A percentile compares a stretch with the other conserved stretches of the same genome.
Evolutionary conservation across 2,888 invertebrate species (phyloP).

Genomic region (Nudaria mundana): DNA sequence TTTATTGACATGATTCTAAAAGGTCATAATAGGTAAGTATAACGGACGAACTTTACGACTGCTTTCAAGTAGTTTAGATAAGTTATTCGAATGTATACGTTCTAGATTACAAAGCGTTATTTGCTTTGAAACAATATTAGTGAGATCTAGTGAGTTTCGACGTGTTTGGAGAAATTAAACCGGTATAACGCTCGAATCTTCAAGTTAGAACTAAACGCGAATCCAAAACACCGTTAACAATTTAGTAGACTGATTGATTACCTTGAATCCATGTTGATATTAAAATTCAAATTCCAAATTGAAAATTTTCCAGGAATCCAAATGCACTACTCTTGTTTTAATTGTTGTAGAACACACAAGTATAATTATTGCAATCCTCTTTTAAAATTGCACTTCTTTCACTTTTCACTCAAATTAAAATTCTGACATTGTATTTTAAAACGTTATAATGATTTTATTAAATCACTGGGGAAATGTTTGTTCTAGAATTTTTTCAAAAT

Average conservation of each 20-base stretch:
- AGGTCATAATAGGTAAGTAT: too few relatives aligned
- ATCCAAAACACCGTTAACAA: constrained; percentile 12
- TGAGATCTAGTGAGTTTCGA: constrained; percentile 1
- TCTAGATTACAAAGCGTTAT: neutral
- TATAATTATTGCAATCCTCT: constrained; percentile 21
- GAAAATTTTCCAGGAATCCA: constrained; percentile 14
- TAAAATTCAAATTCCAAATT: constrained; percentile 22
- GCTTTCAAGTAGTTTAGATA: neutral
- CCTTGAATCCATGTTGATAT: constrained; percentile 62
- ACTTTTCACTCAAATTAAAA: constrained; percentile 24
- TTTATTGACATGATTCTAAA: too few relatives aligned
- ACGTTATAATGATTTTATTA: constrained; percentile 1
- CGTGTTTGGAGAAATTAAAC: constrained; percentile 27
- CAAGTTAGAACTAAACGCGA: too few relatives aligned
- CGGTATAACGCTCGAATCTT: constrained; percentile 17
- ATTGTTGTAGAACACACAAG: constrained; percentile 9
- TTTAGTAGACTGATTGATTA: constrained; percentile 46
- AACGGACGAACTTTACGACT: too few relatives aligned
- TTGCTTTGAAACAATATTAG: constrained; percentile 2
- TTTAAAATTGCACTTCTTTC: constrained; percentile 45
- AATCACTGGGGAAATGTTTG: constrained; percentile 20
- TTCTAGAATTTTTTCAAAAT: constrained; percentile 32
- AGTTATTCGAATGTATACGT: neutral
- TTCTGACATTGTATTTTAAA: constrained; percentile 4
- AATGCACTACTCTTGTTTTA: constrained; percentile 7